Percentiles rank a stretch among this genome's conserved stretches.
Evolutionary conservation across 2,113 vertebrate species (phyloP).

Genomic region (Dipodomys spectabilis): DNA sequence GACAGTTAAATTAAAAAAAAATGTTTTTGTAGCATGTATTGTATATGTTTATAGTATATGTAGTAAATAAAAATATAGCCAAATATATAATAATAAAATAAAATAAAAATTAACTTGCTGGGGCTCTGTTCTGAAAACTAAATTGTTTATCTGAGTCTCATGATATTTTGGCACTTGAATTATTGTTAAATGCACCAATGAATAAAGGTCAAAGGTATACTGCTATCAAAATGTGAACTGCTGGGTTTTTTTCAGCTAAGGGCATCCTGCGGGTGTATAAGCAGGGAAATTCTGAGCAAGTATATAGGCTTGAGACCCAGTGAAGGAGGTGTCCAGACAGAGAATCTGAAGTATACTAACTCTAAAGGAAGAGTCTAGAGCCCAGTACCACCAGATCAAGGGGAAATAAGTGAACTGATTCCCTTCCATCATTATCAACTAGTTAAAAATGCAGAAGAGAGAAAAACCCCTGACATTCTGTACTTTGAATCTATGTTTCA

Average conservation of each 20-base stretch:
- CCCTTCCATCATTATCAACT: neutral
- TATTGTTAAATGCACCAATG: neutral
- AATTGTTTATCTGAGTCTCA: neutral
- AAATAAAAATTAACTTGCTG: neutral
- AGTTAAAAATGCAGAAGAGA: neutral
- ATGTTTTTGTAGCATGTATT: slow-evolving; percentile 92
- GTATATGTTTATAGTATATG: slow-evolving; percentile 94
- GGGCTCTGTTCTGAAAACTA: neutral
- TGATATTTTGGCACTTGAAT: neutral
- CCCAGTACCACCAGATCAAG: neutral
- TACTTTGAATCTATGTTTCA: neutral
- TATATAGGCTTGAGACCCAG: neutral
- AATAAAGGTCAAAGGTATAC: neutral
- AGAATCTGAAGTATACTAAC: too few relatives aligned
- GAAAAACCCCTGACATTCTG: neutral
- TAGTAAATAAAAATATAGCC: slow-evolving; percentile 93
- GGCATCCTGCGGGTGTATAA: neutral
- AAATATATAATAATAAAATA: too few relatives aligned
- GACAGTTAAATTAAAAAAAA: slow-evolving; percentile 87
- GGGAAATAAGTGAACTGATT: neutral
- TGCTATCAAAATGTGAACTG: neutral
- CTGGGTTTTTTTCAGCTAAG: neutral
- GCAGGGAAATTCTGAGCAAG: neutral
- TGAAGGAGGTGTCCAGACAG: neutral
- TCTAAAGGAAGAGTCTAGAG: neutral